phyloP scores from a whole-genome alignment of 2,113 vertebrate genomes.

The Hylia prasina region DNA sequence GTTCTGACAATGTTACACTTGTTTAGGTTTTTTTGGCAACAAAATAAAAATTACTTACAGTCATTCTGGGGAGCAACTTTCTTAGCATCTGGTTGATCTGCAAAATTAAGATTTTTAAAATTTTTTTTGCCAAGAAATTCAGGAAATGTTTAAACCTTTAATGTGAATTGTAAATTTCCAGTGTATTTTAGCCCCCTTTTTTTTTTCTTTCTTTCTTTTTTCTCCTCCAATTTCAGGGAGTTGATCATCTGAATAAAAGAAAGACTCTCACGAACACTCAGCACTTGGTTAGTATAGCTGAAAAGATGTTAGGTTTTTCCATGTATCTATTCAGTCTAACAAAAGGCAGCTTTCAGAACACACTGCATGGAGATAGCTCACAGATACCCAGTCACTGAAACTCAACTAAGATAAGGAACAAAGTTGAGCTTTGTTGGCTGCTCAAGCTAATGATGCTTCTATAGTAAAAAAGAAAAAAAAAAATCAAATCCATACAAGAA shows the following conservation, averaged over 20 bases:
- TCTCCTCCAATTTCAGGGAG: constrained; percentile 62
- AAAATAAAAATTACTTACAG: constrained; percentile 80
- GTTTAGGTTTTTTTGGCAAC: not conserved
- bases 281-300: constrained; percentile 58
- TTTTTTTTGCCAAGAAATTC: constrained; percentile 50
- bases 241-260: constrained; percentile 68
- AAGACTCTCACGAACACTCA: constrained; percentile 59
- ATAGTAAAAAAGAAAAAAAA: constrained; percentile 43
- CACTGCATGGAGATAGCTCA: constrained; percentile 23
- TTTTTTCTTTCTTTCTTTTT: not conserved
- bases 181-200: constrained; percentile 37
- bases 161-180: constrained; percentile 59
- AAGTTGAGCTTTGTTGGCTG: constrained; percentile 56
- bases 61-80: constrained; percentile 96
- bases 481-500: constrained; percentile 61
- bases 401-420: constrained; percentile 58
- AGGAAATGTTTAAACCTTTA: constrained; percentile 32
- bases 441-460: constrained; percentile 83
- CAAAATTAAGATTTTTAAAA: constrained; percentile 73
- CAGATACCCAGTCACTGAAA: constrained; percentile 61
- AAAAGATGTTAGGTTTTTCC: constrained; percentile 53
- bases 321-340: constrained; percentile 52
- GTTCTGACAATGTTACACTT: constrained; percentile 21
- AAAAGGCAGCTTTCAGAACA: constrained; percentile 61
- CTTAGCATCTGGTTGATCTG: constrained; percentile 99